phyloP scores from a whole-genome alignment of 2,888 invertebrate genomes.

The Campoplex capitator region DNA sequence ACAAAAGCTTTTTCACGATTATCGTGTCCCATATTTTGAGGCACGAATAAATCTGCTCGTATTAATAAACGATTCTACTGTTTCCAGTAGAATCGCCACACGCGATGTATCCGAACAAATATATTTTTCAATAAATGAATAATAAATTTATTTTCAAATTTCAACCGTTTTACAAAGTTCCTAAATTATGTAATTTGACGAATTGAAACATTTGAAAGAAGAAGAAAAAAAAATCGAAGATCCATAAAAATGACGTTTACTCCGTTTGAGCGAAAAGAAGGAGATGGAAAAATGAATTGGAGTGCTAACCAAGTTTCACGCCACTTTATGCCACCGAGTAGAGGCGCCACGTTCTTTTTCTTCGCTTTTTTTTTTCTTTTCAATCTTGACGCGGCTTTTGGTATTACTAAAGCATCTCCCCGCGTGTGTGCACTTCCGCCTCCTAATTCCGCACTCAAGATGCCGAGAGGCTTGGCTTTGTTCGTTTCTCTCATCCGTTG shows the following conservation, averaged over 20 bases:
- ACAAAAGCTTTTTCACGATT: not conserved
- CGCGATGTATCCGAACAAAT: not conserved
- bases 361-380: not conserved
- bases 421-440: conserved; percentile 25
- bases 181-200: too few species aligned
- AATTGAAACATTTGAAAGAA: too few species aligned
- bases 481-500: conserved; percentile 44
- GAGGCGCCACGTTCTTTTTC: not conserved
- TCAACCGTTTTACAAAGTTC: too few species aligned
- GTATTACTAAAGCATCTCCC: conserved; percentile 16
- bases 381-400: conserved; percentile 9
- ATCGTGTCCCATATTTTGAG: not conserved
- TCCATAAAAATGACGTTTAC: too few species aligned
- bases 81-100: too few species aligned
- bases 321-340: not conserved
- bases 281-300: not conserved
- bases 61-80: too few species aligned
- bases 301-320: not conserved
- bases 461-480: conserved; percentile 53
- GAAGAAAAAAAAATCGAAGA: not conserved
- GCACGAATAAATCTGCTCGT: not conserved
- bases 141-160: too few species aligned
- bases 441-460: conserved; percentile 43
- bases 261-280: not conserved
- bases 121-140: not conserved